A percentile compares a stretch with the other conserved stretches of the same genome.
Evolutionary conservation across 1,140 invertebrate species (phyloP).

Genomic region (Matsumurasca onukii): DNA sequence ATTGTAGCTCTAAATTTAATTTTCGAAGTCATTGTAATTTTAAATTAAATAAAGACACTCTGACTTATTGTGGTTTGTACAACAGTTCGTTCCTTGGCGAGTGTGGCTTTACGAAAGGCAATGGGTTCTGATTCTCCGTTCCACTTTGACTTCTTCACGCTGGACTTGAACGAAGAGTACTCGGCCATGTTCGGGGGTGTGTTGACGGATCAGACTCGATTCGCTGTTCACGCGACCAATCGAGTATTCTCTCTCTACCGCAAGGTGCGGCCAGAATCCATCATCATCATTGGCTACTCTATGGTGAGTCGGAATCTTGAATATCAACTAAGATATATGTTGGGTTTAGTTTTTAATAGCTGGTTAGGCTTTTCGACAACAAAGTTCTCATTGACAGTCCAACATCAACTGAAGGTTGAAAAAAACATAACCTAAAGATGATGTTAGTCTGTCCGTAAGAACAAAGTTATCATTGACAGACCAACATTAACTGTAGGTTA

Average conservation of each 20-base stretch:
- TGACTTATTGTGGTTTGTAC: background rate
- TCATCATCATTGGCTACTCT: conserved; percentile 87
- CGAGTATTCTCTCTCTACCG: conserved; percentile 74
- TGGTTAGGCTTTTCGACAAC: too few relatives aligned
- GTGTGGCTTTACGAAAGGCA: conserved; percentile 80
- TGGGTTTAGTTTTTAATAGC: too few relatives aligned
- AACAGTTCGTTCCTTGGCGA: conserved; percentile 80
- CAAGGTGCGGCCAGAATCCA: conserved; percentile 55
- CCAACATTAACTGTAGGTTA: too few relatives aligned
- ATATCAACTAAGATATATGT: too few relatives aligned
- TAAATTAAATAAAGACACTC: background rate
- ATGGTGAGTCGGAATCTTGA: conserved; percentile 81
- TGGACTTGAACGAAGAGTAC: conserved; percentile 80
- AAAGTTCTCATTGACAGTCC: too few relatives aligned
- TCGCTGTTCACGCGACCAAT: conserved; percentile 69
- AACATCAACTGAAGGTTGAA: too few relatives aligned
- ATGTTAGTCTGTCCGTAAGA: too few relatives aligned
- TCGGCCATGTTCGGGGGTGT: conserved; percentile 77
- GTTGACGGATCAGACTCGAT: conserved; percentile 73
- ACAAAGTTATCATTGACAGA: too few relatives aligned
- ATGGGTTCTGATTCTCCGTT: conserved; percentile 57
- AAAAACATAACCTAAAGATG: too few relatives aligned
- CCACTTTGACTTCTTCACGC: conserved; percentile 88
- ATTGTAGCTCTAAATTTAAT: background rate
- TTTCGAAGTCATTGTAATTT: conserved; percentile 2